Evolutionary conservation across 2,797 vertebrate species (phyloP), one percentile per base, ranked within the genome.

Genomic region (Alcedo quadribrachys): DNA sequence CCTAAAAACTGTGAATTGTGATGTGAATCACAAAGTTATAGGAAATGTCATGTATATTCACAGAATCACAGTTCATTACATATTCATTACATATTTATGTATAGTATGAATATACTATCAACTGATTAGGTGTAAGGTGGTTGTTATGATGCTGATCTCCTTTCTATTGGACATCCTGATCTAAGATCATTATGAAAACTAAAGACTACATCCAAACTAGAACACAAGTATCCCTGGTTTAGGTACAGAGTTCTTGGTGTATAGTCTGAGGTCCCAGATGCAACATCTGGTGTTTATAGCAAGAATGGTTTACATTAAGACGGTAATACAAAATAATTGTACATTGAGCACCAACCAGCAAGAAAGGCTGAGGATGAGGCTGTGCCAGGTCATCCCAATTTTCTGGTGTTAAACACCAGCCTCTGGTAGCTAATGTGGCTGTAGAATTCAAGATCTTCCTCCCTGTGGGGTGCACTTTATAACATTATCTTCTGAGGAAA

Each of bases 71-170:
- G 37, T 40, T 15, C 37, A 40, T 15, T 40, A 40, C 37, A 11
- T 50, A 40, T 43, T 79, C 2, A 18, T 75, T 11, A 30, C 4
- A 4, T 43, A 12, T 28, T 8, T 25, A 11, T 21, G 6, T 27
- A 10, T n/a, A 12, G 3, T 33, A 7, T 46, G 33, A 68, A 71
- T 20, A 50, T 14, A 24, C 4, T 84, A 25, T 1, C 15, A 66
- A 27, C 1, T 18, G 4, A 18, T 55, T 24, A n/a, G 10, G 6
- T 60, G 9, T 53, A 65, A 86, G 9, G 6, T 22, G 75, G 18
- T 22, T 6, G 21, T 55, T 55, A 54, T 0, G 0, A 21, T 9
- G 5, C 11, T 17, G 3, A 46, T 46, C 8, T 27, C 54, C 30
- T 30, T 0, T 28, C 27, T 20, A 7, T 20, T 62, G 35, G 19